phyloP scores from a whole-genome alignment of 2,113 vertebrate species.

The Callipepla californica region DNA sequence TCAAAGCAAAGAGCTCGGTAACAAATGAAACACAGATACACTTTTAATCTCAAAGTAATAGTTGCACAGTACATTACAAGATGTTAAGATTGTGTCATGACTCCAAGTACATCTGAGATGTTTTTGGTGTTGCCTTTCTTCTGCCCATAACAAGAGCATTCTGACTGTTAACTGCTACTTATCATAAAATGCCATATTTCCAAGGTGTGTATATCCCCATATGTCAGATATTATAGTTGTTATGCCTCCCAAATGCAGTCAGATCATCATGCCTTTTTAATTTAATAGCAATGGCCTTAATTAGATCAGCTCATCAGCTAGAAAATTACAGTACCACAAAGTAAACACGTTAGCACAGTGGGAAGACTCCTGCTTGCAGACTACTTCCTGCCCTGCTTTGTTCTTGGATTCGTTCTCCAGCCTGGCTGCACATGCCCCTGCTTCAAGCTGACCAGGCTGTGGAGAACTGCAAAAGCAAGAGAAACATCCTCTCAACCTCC shows the following conservation, averaged over 20 bases:
- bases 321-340: slow-evolving; percentile 12
- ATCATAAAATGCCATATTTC: not conserved
- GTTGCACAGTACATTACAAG: not conserved
- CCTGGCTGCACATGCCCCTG: not conserved
- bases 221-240: not conserved
- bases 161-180: not conserved
- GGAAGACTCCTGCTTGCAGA: not conserved
- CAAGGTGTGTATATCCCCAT: not conserved
- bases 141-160: not conserved
- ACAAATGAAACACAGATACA: not conserved
- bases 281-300: not conserved
- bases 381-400: not conserved
- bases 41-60: not conserved
- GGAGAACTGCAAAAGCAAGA: not conserved
- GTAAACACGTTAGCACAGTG: not conserved
- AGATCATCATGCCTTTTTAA: slow-evolving; percentile 3
- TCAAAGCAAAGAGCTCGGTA: not conserved
- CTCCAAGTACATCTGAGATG: not conserved
- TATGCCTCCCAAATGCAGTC: not conserved
- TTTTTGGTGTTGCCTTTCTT: not conserved
- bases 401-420: not conserved
- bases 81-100: not conserved
- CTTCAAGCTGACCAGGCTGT: not conserved
- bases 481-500: not conserved
- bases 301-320: not conserved